Percentiles rank a stretch among this genome's conserved stretches.
These are phyloP conservation scores for Sapayoa aenigma DNA, from an alignment of 2,113 vertebrate genomes.

Conservation along the genomic window DNA sequence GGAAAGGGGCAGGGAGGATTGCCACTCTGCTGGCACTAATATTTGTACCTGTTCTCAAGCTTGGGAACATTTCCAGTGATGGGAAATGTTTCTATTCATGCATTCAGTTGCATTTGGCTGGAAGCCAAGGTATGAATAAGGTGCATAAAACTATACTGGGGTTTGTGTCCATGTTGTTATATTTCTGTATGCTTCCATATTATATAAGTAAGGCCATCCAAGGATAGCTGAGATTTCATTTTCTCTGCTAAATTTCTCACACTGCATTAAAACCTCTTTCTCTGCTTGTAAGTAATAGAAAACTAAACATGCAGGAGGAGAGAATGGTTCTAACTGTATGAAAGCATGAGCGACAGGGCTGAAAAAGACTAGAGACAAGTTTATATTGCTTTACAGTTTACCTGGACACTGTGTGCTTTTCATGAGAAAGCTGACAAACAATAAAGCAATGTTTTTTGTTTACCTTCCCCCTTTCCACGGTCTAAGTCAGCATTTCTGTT, in stretches of 20 bases:
- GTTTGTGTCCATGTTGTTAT: not conserved
- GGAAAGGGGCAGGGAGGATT: not conserved
- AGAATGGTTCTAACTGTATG: not conserved
- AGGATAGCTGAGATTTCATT: not conserved
- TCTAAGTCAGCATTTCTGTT: not conserved
- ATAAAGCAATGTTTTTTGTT: not conserved
- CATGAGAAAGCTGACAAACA: not conserved
- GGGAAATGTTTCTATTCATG: not conserved
- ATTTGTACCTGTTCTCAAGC: not conserved
- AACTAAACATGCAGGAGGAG: not conserved
- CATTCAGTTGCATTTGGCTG: constrained; percentile 4
- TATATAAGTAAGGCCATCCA: not conserved
- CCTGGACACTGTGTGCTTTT: not conserved
- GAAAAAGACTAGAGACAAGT: not conserved
- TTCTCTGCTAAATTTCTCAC: not conserved
- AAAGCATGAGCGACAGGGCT: not conserved
- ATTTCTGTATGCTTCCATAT: constrained; percentile 9
- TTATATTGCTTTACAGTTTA: not conserved
- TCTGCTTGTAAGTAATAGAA: constrained; percentile 1
- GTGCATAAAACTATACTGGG: not conserved
- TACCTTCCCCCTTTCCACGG: not conserved
- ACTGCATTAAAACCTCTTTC: constrained; percentile 29
- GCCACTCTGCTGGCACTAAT: not conserved
- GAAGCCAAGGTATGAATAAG: constrained; percentile 17
- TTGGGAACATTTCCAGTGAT: not conserved